Evolutionary conservation across 2,113 vertebrate genomes (phyloP), one percentile per base, ranked within the genome.

Genomic region (Willisornis vidua): DNA sequence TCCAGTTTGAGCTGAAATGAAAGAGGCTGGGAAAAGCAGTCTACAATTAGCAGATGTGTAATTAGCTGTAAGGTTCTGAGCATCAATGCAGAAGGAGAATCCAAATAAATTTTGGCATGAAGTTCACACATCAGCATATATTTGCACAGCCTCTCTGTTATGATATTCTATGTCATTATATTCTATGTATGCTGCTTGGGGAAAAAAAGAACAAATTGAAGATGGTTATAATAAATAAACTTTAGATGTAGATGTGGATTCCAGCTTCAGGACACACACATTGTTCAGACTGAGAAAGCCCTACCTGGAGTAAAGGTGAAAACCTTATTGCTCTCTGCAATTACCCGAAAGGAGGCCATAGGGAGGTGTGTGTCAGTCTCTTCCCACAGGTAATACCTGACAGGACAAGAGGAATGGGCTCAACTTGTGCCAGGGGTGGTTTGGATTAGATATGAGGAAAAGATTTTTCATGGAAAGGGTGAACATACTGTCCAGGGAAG

Each of bases 21-120:
- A 93, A 75, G 92, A 95, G 58, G 52, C 9, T 93, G 51, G 71
- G 76, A 94, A 96, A 97, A 86, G 49, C 67, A 94, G 84, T 58
- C 57, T 82, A 19, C 73, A 83, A 74, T 87, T 86, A 95, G 62
- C 81, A 96, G 93, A 92, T 70, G 9, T 33, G 48, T 67, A 92
- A 95, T 78, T 78, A 78, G 68, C 89, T 79, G 55, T 41, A 41
- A 41, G 41, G 46, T 75, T 84, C 63, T 85, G 48, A 66, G 45
- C 35, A 63, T 29, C 57, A 52, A 6, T 26, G 43, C 26, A 75
- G 71, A 57, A 55, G 43, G 29, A 92, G 28, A 82, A 89, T 14
- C 57, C 43, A 63, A 86, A 66, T 43, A 61, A n/a, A 13, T n/a
- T n/a, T 18, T 62, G 28, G 26, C n/a, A 81, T 83, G 9, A 61